A percentile compares a stretch with the other conserved stretches of the same genome.
Conservation (phyloP, 1,140 invertebrate species). For the Penaeus vannamei region DNA sequence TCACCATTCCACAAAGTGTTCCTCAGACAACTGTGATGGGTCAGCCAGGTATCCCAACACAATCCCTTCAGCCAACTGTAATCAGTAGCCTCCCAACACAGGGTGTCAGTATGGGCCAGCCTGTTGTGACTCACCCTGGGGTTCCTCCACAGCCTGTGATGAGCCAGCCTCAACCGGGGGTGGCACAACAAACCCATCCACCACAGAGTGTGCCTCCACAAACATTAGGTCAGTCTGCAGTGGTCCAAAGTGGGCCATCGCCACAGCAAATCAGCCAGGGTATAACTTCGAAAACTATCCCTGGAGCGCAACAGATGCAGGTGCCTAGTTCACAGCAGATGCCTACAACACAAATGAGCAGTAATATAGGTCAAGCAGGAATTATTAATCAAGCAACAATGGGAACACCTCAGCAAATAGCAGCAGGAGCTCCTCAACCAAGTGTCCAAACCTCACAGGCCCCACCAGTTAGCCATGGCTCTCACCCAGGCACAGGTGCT, state of each 20-base stretch:
- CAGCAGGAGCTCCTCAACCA: not conserved
- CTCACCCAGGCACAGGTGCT: constrained; percentile 33
- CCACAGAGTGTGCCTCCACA: constrained; percentile 45
- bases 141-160: constrained; percentile 51
- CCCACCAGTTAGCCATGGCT: constrained; percentile 8
- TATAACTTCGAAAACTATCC: constrained; percentile 30
- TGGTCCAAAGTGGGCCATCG: not conserved
- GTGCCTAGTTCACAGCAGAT: constrained; percentile 34
- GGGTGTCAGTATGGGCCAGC: constrained; percentile 17
- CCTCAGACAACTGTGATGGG: constrained; percentile 21
- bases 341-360: constrained; percentile 3
- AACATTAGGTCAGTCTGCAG: not conserved
- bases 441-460: constrained; percentile 9
- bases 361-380: constrained; percentile 26
- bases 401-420: constrained; percentile 2
- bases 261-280: constrained; percentile 44
- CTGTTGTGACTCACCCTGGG: constrained; percentile 48
- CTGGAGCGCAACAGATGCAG: constrained; percentile 42
- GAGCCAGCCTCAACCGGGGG: constrained; percentile 47
- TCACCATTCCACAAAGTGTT: constrained; percentile 38
- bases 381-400: constrained; percentile 17
- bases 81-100: constrained; percentile 31
- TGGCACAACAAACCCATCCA: constrained; percentile 13
- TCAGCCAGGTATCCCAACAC: constrained; percentile 30
- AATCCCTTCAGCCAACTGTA: constrained; percentile 52